These are phyloP conservation scores for Hypsibius dujardini DNA, from an alignment of 1,140 invertebrate species.

Conservation along the genomic window DNA sequence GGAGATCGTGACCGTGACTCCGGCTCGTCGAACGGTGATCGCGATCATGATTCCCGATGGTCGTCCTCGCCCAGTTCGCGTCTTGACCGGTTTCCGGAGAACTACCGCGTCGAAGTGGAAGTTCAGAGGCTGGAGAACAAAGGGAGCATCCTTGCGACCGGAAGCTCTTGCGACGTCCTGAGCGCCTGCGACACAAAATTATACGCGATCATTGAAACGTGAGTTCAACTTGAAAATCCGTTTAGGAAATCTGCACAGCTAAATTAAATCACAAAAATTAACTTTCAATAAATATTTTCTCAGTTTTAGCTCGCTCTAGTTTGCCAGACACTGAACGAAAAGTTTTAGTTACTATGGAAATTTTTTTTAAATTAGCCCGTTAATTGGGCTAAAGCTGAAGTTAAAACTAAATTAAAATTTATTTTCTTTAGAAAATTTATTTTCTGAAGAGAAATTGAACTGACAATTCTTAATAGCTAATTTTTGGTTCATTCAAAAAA, in stretches of 20 bases:
- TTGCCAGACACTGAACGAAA: background rate
- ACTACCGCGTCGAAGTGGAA: background rate
- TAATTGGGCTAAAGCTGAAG: too few relatives aligned
- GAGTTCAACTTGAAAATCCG: background rate
- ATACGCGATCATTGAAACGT: background rate
- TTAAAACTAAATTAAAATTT: too few relatives aligned
- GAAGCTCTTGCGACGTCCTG: background rate
- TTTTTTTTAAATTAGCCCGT: background rate
- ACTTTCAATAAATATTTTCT: too few relatives aligned
- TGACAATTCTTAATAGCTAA: too few relatives aligned
- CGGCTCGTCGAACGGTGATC: background rate
- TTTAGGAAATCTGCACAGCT: background rate
- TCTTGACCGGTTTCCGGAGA: background rate
- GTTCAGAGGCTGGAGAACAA: background rate
- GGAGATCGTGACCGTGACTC: background rate
- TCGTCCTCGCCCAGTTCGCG: background rate
- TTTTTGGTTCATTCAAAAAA: too few relatives aligned
- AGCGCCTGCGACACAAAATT: slow-evolving; percentile 9
- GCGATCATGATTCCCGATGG: background rate
- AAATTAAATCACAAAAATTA: too few relatives aligned
- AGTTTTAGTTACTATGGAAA: background rate
- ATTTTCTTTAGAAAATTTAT: too few relatives aligned
- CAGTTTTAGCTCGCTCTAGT: background rate
- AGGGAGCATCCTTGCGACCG: background rate
- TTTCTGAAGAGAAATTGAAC: too few relatives aligned